These are phyloP conservation scores for Tachina fera DNA, from an alignment of 2,888 invertebrate genomes.

Conservation along the genomic window DNA sequence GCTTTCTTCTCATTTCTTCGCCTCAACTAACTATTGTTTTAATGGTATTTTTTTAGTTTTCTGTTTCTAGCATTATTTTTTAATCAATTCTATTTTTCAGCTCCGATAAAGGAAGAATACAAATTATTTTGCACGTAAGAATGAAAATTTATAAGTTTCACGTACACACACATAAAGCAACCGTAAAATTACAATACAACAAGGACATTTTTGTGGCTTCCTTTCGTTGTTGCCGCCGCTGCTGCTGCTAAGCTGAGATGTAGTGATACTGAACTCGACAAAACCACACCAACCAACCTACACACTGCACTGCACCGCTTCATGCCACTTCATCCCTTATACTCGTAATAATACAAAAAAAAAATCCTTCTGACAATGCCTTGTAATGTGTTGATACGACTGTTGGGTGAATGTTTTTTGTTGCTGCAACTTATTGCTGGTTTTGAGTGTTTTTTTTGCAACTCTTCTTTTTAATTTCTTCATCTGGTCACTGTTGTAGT, in stretches of 20 bases:
- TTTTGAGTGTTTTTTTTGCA: neutral
- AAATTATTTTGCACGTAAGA: constrained; percentile 70
- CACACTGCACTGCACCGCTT: constrained; percentile 69
- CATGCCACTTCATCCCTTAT: neutral
- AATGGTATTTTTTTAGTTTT: constrained; percentile 15
- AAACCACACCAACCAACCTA: constrained; percentile 46
- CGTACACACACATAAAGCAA: constrained; percentile 75
- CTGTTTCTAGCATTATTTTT: constrained; percentile 17
- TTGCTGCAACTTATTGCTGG: constrained; percentile 34
- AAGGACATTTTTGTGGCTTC: constrained; percentile 73
- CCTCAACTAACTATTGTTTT: constrained; percentile 36
- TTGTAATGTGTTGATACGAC: constrained; percentile 43
- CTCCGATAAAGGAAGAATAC: constrained; percentile 50
- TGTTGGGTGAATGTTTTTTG: constrained; percentile 10
- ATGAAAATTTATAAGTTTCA: constrained; percentile 77
- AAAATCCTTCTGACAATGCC: constrained; percentile 33
- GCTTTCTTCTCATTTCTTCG: constrained; percentile 2
- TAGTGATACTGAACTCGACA: constrained; percentile 27
- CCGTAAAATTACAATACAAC: constrained; percentile 78
- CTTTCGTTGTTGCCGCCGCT: constrained; percentile 37
- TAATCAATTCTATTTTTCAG: constrained; percentile 63
- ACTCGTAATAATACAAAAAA: neutral
- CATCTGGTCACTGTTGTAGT: constrained; percentile 24
- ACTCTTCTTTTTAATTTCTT: constrained; percentile 22
- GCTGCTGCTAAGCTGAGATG: constrained; percentile 52